phyloP scores from a whole-genome alignment of 1,140 invertebrate species.

The Aplysia californica region DNA sequence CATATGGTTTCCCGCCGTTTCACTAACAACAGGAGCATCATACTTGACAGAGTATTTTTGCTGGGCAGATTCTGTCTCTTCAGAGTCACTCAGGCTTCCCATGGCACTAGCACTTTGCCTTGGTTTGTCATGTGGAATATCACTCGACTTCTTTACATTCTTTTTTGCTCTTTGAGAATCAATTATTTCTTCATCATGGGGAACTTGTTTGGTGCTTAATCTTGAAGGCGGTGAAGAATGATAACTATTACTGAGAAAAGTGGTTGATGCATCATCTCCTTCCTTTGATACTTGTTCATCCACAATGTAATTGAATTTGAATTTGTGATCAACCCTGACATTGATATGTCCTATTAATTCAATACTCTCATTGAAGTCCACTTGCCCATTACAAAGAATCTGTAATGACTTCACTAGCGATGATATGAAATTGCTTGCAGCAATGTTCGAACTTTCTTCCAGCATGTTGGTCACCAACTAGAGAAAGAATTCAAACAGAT shows the following conservation, averaged over 20 bases:
- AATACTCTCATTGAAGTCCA: slow-evolving; percentile 39
- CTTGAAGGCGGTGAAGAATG: slow-evolving; percentile 32
- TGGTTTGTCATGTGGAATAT: too few relatives aligned
- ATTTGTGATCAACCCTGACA: slow-evolving; percentile 35
- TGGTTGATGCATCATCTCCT: slow-evolving; percentile 31
- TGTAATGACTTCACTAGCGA: slow-evolving; percentile 40
- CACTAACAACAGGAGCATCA: not conserved
- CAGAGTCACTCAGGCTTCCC: too few relatives aligned
- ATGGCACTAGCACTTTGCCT: too few relatives aligned
- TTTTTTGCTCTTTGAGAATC: too few relatives aligned
- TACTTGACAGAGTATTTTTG: too few relatives aligned
- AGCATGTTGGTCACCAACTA: not conserved
- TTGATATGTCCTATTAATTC: slow-evolving; percentile 42
- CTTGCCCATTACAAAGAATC: slow-evolving; percentile 40
- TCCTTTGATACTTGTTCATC: slow-evolving; percentile 43
- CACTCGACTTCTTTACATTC: too few relatives aligned
- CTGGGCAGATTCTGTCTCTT: too few relatives aligned
- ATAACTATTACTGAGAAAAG: slow-evolving; percentile 42
- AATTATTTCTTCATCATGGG: too few relatives aligned
- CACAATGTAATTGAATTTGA: slow-evolving; percentile 41
- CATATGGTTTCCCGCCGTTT: not conserved
- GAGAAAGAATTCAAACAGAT: not conserved
- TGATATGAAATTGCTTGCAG: slow-evolving; percentile 28
- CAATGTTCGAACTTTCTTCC: slow-evolving; percentile 27
- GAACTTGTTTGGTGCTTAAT: too few relatives aligned